Percentiles rank a stretch among this genome's conserved stretches.
Evolutionary conservation across 2,888 invertebrate genomes (phyloP).

Genomic region (Gymnosoma rotundatum): DNA sequence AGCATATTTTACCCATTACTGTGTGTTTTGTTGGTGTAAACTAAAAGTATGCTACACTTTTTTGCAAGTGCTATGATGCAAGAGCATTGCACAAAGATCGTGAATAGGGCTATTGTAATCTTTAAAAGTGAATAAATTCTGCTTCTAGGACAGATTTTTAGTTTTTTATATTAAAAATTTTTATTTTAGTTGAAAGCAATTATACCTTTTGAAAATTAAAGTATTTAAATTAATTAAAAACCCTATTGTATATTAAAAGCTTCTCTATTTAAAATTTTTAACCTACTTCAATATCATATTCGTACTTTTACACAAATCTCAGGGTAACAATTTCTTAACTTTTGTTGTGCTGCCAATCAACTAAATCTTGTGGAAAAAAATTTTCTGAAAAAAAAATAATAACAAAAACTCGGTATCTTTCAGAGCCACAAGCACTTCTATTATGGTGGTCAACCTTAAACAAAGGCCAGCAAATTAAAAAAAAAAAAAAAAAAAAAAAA

Average conservation of each 20-base stretch:
- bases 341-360: constrained; percentile 61
- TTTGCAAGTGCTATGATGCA: too few relatives aligned
- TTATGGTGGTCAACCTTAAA: constrained; percentile 67
- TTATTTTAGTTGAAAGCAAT: too few relatives aligned
- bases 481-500: constrained; percentile 25
- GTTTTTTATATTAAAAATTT: too few relatives aligned
- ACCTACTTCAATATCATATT: constrained; percentile 18
- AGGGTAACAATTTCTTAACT: constrained; percentile 27
- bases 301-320: constrained; percentile 1
- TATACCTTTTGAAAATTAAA: too few relatives aligned
- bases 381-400: constrained; percentile 12
- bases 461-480: constrained; percentile 67
- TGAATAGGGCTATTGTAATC: too few relatives aligned
- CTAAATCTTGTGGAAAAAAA: constrained; percentile 31
- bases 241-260: not conserved
- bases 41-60: too few relatives aligned
- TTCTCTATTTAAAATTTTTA: not conserved
- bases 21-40: too few relatives aligned
- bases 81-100: too few relatives aligned
- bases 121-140: too few relatives aligned
- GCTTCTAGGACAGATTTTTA: too few relatives aligned
- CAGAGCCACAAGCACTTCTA: constrained; percentile 61
- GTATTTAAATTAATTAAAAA: not conserved
- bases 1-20: too few relatives aligned
- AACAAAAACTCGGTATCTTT: constrained; percentile 61